Evolutionary conservation across 2,888 invertebrate genomes (phyloP).

Genomic region (Scrobipalpa costella): DNA sequence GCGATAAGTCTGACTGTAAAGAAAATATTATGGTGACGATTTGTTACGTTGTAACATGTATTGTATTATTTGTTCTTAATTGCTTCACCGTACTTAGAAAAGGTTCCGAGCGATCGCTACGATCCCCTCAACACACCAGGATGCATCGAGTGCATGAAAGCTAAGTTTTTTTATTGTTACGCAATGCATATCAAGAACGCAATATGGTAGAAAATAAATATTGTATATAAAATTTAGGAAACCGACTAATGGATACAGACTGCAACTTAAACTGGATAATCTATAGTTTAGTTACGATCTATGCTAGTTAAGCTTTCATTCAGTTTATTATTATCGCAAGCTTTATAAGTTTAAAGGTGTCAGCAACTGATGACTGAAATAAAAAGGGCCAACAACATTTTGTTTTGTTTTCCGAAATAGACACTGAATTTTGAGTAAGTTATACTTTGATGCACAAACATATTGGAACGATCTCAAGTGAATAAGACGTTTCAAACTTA

Average conservation of each 20-base stretch:
- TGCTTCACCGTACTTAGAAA: slow-evolving; percentile 75
- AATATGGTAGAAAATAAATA: slow-evolving; percentile 81
- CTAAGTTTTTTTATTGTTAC: slow-evolving; percentile 81
- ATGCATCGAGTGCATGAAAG: slow-evolving; percentile 71
- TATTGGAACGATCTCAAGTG: slow-evolving; percentile 31
- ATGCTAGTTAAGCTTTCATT: slow-evolving; percentile 77
- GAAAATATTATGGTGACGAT: slow-evolving; percentile 66
- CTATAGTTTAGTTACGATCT: slow-evolving; percentile 77
- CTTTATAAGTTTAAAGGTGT: slow-evolving; percentile 71
- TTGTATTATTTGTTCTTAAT: slow-evolving; percentile 72
- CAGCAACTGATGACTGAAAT: slow-evolving; percentile 77
- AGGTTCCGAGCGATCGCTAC: slow-evolving; percentile 52
- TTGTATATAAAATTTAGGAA: slow-evolving; percentile 77
- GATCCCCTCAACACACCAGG: slow-evolving; percentile 56
- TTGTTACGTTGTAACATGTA: slow-evolving; percentile 69
- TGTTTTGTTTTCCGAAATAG: slow-evolving; percentile 41
- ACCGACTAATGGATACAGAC: slow-evolving; percentile 76
- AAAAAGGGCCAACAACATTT: slow-evolving; percentile 74
- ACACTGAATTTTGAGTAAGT: slow-evolving; percentile 37
- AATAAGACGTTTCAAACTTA: slow-evolving; percentile 50
- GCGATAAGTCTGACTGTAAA: slow-evolving; percentile 79
- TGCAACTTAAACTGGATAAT: slow-evolving; percentile 73
- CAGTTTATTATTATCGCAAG: slow-evolving; percentile 71
- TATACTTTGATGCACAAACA: slow-evolving; percentile 68
- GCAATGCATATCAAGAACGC: slow-evolving; percentile 81